A percentile compares a stretch with the other conserved stretches of the same genome.
phyloP scores from a whole-genome alignment of 2,888 invertebrate species.

The Serrognathus titanus region DNA sequence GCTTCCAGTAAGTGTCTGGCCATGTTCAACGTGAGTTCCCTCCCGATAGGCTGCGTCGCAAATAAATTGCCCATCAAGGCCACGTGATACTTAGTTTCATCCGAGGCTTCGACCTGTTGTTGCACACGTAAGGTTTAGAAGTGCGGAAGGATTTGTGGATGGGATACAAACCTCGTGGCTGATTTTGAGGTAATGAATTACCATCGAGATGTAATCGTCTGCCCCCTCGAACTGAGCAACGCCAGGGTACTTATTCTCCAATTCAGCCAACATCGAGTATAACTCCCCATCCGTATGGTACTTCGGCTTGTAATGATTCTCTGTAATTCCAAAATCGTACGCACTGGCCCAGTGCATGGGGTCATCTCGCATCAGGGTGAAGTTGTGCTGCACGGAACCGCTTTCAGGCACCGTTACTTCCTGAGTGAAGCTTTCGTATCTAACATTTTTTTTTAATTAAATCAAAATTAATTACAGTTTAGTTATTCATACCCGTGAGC shows the following conservation, averaged over 20 bases:
- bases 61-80: constrained; percentile 81
- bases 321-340: constrained; percentile 69
- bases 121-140: not conserved
- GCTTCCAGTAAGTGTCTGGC: constrained; percentile 77
- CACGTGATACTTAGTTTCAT: constrained; percentile 79
- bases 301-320: constrained; percentile 62
- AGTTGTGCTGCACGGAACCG: constrained; percentile 64
- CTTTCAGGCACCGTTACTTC: constrained; percentile 59
- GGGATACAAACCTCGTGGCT: constrained; percentile 62
- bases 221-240: constrained; percentile 70
- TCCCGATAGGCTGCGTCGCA: constrained; percentile 76
- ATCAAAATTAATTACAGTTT: not conserved
- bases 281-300: constrained; percentile 68
- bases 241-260: constrained; percentile 66
- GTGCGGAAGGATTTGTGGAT: not conserved
- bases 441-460: constrained; percentile 32
- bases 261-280: constrained; percentile 59
- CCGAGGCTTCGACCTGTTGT: constrained; percentile 67
- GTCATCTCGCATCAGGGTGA: constrained; percentile 77
- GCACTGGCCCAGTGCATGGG: constrained; percentile 80
- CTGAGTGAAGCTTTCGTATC: constrained; percentile 63
- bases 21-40: constrained; percentile 79
- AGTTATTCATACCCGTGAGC: constrained; percentile 53
- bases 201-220: constrained; percentile 63
- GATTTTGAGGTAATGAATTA: constrained; percentile 68